A percentile compares a stretch with the other conserved stretches of the same genome.
These are phyloP conservation scores for Melipona bicolor DNA, from an alignment of 2,888 invertebrate species.

Conservation along the genomic window DNA sequence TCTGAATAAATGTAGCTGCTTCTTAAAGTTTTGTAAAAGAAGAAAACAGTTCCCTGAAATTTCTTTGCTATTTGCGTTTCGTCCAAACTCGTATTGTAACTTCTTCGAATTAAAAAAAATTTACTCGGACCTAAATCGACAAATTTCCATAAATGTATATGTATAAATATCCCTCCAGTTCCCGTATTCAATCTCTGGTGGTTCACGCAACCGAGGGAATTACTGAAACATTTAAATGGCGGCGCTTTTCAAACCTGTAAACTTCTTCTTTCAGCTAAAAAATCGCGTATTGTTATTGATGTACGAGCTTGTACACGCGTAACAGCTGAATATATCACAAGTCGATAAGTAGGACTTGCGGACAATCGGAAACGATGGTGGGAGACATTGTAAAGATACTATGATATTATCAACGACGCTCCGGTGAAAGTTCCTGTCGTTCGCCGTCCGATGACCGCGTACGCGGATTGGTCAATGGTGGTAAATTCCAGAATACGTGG, in stretches of 20 bases:
- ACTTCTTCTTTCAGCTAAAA: conserved; percentile 2
- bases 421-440: conserved; percentile 67
- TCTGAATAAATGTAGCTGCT: neutral
- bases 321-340: conserved; percentile 32
- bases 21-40: no score
- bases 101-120: neutral
- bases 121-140: neutral
- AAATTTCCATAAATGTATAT: neutral
- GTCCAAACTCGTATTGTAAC: neutral
- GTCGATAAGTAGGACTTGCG: conserved; percentile 55
- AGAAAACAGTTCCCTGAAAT: neutral
- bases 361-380: conserved; percentile 53
- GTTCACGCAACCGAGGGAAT: neutral
- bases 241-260: neutral
- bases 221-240: neutral
- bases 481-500: conserved; percentile 51
- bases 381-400: conserved; percentile 59
- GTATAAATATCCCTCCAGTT: neutral
- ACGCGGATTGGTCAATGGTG: conserved; percentile 40
- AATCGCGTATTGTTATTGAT: conserved; percentile 25
- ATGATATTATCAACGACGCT: conserved; percentile 63
- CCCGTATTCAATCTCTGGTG: neutral
- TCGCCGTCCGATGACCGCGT: conserved; percentile 44
- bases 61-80: neutral
- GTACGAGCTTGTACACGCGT: neutral